Percentiles rank a stretch among this genome's conserved stretches.
These are phyloP conservation scores for Pseudomyrmex cubaensis DNA, from an alignment of 1,140 invertebrate genomes.

Conservation along the genomic window DNA sequence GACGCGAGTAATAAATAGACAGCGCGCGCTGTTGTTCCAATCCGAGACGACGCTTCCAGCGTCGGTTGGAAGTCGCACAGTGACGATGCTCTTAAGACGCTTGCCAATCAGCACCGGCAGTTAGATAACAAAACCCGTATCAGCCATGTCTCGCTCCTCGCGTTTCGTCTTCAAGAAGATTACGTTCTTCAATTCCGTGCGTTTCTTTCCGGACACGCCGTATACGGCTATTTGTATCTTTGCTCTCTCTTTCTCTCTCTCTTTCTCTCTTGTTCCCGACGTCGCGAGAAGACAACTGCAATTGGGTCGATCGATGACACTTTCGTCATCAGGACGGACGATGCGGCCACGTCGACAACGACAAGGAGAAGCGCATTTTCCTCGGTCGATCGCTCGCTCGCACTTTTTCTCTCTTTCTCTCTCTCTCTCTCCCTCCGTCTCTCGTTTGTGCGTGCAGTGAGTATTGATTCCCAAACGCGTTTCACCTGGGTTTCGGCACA, in stretches of 20 bases:
- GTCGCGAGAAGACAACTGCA: conserved; percentile 37
- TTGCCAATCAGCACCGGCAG: conserved; percentile 42
- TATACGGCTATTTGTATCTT: not conserved
- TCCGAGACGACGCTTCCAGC: not conserved
- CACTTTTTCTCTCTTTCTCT: too few relatives aligned
- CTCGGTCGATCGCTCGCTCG: not conserved
- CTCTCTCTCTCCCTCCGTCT: too few relatives aligned
- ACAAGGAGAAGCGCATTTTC: conserved; percentile 58
- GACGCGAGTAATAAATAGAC: not conserved
- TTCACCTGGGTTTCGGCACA: conserved; percentile 76
- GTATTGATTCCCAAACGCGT: conserved; percentile 71
- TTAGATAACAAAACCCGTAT: conserved; percentile 55
- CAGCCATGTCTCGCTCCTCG: conserved; percentile 1
- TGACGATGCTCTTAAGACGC: not conserved
- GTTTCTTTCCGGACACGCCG: not conserved
- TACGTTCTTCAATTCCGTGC: too few relatives aligned
- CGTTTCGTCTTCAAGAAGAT: conserved; percentile 16
- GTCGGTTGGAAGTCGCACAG: conserved; percentile 8
- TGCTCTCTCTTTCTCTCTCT: not conserved
- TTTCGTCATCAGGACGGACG: conserved; percentile 53
- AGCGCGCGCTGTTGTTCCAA: not conserved
- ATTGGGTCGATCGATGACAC: conserved; percentile 62
- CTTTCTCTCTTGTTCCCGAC: not conserved
- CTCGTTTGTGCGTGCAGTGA: conserved; percentile 14
- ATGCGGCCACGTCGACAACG: conserved; percentile 12